phyloP scores from a whole-genome alignment of 2,888 invertebrate species.

The Platycnemis pennipes region DNA sequence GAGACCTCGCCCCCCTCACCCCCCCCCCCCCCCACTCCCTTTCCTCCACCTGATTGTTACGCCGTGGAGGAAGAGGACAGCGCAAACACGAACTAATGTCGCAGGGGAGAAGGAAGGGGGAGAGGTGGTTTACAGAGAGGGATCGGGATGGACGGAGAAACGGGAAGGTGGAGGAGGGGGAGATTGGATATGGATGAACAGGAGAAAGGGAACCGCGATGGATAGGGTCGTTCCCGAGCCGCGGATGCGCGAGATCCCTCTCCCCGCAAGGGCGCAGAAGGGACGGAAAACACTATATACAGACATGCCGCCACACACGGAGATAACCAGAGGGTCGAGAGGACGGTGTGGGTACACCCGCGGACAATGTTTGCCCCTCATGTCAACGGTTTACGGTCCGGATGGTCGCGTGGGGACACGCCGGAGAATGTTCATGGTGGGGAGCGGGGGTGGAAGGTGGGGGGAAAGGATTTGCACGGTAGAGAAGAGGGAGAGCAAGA shows the following conservation, averaged over 20 bases:
- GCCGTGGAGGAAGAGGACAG: neutral
- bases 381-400: neutral
- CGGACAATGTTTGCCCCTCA: neutral
- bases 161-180: too few species aligned
- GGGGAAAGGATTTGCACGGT: neutral
- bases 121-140: neutral
- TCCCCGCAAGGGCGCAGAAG: neutral
- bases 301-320: neutral
- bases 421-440: neutral
- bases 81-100: neutral
- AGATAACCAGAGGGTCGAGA: neutral
- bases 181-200: too few species aligned
- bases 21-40: neutral
- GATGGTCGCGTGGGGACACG: neutral
- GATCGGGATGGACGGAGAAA: too few species aligned
- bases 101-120: neutral
- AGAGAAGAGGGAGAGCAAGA: too few species aligned
- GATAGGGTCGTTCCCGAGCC: neutral
- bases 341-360: too few species aligned
- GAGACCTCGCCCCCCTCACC: too few species aligned
- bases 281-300: neutral
- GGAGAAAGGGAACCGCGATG: neutral
- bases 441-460: neutral
- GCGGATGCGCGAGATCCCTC: neutral
- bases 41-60: neutral